phyloP scores from a whole-genome alignment of 2,113 vertebrate species.

The Emydocephalus ijimae region DNA sequence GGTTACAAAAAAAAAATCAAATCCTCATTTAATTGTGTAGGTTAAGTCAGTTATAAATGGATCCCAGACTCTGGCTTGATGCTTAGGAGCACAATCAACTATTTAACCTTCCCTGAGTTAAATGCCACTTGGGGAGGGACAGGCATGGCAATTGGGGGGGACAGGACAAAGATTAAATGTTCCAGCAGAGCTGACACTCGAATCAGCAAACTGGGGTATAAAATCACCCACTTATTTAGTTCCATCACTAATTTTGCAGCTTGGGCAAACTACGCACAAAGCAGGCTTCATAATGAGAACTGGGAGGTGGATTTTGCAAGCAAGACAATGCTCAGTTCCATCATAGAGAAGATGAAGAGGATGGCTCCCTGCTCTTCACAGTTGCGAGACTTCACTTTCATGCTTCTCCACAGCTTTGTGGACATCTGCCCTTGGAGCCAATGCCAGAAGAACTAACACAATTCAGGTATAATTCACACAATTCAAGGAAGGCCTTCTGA shows the following conservation, averaged over 20 bases:
- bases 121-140: not conserved
- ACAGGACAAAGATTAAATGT: not conserved
- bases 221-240: slow-evolving; percentile 34
- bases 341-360: rapidly evolving
- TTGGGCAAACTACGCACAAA: not conserved
- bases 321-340: not conserved
- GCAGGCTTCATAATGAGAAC: not conserved
- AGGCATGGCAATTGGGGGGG: not conserved
- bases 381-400: not conserved
- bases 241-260: slow-evolving; percentile 41
- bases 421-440: not conserved
- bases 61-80: slow-evolving; percentile 3
- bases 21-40: slow-evolving; percentile 4
- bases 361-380: not conserved
- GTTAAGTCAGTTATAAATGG: slow-evolving; percentile 14
- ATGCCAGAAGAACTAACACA: not conserved
- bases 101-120: slow-evolving; percentile 23
- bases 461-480: not conserved
- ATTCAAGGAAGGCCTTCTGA: not conserved
- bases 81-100: not conserved
- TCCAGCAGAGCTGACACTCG: not conserved
- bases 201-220: not conserved
- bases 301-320: not conserved
- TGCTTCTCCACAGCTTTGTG: slow-evolving; percentile 1
- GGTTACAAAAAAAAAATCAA: slow-evolving; percentile 37